Percentiles rank a stretch among this genome's conserved stretches.
Conservation (phyloP, 2,888 invertebrate genomes). For the Eupithecia dodoneata region DNA sequence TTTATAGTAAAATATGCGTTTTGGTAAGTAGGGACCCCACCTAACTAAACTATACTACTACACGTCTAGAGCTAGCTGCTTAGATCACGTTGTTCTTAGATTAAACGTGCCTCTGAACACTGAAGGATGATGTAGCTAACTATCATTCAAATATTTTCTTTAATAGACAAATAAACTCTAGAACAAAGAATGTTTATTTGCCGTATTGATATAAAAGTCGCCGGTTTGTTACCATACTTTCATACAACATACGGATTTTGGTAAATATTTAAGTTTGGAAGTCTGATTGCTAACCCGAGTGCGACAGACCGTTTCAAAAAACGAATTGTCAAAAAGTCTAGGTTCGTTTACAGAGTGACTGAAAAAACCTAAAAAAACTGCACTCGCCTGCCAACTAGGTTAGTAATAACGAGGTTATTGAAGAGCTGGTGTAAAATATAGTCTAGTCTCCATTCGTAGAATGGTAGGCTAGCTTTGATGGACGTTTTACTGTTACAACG, state of each 20-base stretch:
- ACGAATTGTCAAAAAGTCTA: background rate
- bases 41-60: no score
- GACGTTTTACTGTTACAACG: background rate
- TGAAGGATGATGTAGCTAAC: no score
- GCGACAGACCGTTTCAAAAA: background rate
- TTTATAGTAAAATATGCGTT: background rate
- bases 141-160: no score
- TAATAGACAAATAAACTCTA: no score
- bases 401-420: slow-evolving; percentile 8
- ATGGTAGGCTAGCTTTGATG: background rate
- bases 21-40: background rate
- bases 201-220: background rate
- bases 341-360: background rate
- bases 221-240: background rate
- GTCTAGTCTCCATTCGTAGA: background rate
- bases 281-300: background rate
- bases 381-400: slow-evolving; percentile 14
- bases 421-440: slow-evolving; percentile 1
- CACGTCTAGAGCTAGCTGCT: no score
- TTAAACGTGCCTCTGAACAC: no score
- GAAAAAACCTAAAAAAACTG: slow-evolving; percentile 2
- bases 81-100: no score
- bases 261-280: background rate
- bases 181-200: no score
- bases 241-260: background rate